Conservation (phyloP, 2,888 invertebrate genomes). For the Stegana nigrithorax region DNA sequence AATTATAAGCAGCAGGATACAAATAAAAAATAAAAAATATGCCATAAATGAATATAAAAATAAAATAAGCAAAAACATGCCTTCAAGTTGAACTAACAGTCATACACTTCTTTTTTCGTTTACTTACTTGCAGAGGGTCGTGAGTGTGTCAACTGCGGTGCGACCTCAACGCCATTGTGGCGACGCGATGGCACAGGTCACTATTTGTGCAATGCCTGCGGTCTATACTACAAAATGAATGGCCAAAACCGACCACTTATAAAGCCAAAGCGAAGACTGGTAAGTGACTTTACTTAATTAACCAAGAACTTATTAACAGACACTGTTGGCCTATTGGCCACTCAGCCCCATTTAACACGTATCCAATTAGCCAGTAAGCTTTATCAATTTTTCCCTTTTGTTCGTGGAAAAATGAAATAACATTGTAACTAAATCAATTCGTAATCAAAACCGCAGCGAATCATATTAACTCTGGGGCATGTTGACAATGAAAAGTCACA, state of each 20-base stretch:
- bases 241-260: slow-evolving; percentile 98
- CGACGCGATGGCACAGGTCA: slow-evolving; percentile 96
- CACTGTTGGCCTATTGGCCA: slow-evolving; percentile 13
- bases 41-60: neutral
- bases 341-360: slow-evolving; percentile 47
- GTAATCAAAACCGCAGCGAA: neutral
- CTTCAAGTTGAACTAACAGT: too few relatives aligned
- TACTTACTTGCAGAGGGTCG: slow-evolving; percentile 81
- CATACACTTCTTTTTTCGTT: slow-evolving; percentile 3
- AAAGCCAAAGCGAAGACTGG: slow-evolving; percentile 99
- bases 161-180: slow-evolving; percentile 97
- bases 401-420: neutral
- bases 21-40: slow-evolving; percentile 5
- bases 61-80: neutral
- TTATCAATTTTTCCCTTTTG: slow-evolving; percentile 17
- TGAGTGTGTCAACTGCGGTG: slow-evolving; percentile 99
- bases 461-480: neutral
- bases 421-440: neutral
- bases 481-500: slow-evolving; percentile 26
- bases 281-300: slow-evolving; percentile 74
- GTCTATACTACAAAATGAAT: slow-evolving; percentile 99
- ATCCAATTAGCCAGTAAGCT: slow-evolving; percentile 56
- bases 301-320: neutral
- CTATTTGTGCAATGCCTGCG: slow-evolving; percentile 99
- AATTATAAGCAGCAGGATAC: neutral